These are phyloP conservation scores for Madoqua kirkii DNA, from an alignment of 2,113 vertebrate genomes.

Conservation along the genomic window DNA sequence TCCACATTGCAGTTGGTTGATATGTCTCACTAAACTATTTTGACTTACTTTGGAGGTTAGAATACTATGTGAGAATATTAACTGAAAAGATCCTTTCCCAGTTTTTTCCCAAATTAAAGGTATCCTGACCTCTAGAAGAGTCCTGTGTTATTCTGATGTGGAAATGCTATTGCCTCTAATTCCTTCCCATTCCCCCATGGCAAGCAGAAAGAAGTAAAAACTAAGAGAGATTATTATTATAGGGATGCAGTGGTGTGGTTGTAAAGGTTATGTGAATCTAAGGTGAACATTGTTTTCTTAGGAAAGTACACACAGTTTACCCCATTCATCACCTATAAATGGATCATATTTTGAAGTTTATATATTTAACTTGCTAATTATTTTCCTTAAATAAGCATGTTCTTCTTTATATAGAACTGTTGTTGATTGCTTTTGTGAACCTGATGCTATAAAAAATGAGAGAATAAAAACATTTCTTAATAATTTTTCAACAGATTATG, in stretches of 20 bases:
- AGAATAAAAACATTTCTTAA: conserved; percentile 40
- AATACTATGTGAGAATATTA: neutral
- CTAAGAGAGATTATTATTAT: neutral
- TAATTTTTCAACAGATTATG: conserved; percentile 90
- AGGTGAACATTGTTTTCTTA: neutral
- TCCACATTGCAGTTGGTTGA: neutral
- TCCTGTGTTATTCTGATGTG: neutral
- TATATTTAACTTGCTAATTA: neutral
- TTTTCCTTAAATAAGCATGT: neutral
- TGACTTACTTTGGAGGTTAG: neutral
- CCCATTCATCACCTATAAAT: neutral
- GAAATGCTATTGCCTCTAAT: neutral
- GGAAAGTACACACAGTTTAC: neutral
- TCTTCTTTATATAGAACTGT: neutral
- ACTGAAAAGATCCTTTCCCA: neutral
- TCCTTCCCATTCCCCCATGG: neutral
- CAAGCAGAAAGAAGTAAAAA: neutral
- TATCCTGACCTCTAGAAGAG: neutral
- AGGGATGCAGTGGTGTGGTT: neutral
- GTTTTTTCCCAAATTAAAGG: neutral
- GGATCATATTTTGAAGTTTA: conserved; percentile 1
- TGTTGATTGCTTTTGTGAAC: conserved; percentile 35
- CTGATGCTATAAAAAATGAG: neutral
- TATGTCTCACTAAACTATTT: neutral
- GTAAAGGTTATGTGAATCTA: neutral